Evolutionary conservation across 2,797 vertebrate genomes (phyloP), one percentile per base, ranked within the genome.

Genomic region (Smutsia temminckii): DNA sequence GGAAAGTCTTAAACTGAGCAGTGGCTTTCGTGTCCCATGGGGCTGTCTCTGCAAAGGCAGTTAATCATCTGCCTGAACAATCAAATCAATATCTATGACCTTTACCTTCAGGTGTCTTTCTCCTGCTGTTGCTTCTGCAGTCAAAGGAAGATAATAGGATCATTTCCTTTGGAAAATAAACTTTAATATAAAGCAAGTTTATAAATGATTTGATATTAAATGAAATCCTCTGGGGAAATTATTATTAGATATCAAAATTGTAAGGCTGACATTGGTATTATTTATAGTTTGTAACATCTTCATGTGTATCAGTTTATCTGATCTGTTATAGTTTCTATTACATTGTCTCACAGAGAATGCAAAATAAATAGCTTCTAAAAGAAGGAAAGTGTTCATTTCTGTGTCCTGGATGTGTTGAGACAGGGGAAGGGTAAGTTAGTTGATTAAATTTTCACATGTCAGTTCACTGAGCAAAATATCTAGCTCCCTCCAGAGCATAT

Each of bases 171-270:
- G 61, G 42, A 86, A 84, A 92, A 53, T 20, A 68, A 90, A 88
- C 40, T 37, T 3, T 25, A 61, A 27, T 61, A 59, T 20, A 68
- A 91, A 72, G 14, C 69, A 74, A 79, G 42, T 57, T 92, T 79
- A 49, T 51, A 91, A 68, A 80, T n/a, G 13, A 40, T 59, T 17
- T 95, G 29, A 78, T 85, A 88, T 77, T 95, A 89, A 97, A 87
- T 91, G 78, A 97, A 97, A 96, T 89, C 86, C 59, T 69, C 71
- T 69, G 83, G 96, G 84, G 92, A 96, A 84, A 96, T 66, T 92
- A n/a, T 92, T 40, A 49, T 84, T 89, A 78, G 27, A 32, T 51
- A 81, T 61, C n/a, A 59, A 75, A 83, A 94, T 72, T 46, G 55
- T 23, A 85, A 95, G 57, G 37, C 8, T 79, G 53, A 63, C 79